These are phyloP conservation scores for Blastomussa wellsi DNA, from an alignment of 92 coral and sea anemone genomes.

Conservation along the genomic window DNA sequence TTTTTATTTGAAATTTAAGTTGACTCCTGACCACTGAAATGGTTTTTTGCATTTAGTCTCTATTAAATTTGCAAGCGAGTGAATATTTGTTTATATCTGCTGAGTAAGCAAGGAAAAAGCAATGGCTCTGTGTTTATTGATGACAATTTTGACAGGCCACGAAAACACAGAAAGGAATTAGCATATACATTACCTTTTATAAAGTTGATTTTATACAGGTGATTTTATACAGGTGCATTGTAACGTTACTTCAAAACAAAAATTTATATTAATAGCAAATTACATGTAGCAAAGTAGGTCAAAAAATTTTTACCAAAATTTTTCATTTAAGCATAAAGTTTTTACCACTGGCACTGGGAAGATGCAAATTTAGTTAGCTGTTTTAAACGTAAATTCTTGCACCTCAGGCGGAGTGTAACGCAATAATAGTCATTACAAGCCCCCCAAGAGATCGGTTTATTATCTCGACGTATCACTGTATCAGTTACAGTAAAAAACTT, in stretches of 20 bases:
- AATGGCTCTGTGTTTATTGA: not conserved
- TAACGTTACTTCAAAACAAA: not conserved
- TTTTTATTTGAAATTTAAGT: no score
- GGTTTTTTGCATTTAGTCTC: no score
- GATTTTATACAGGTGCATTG: not conserved
- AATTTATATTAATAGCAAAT: not conserved
- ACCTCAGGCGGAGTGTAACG: not conserved
- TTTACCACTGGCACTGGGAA: not conserved
- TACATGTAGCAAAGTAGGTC: not conserved
- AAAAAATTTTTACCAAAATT: not conserved
- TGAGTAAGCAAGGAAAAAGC: not conserved
- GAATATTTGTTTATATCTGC: not conserved
- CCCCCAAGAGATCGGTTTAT: not conserved
- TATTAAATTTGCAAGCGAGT: no score
- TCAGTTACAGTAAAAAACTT: not conserved
- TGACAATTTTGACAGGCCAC: not conserved
- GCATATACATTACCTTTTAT: not conserved
- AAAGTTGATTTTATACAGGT: not conserved
- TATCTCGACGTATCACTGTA: not conserved
- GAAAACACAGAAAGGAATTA: not conserved
- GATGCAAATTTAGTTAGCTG: not conserved
- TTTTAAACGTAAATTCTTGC: not conserved
- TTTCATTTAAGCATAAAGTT: not conserved
- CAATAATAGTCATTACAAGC: not conserved
- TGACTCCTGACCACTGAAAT: no score